phyloP scores from a whole-genome alignment of 2,888 invertebrate genomes.

The Alloplasta piceator region DNA sequence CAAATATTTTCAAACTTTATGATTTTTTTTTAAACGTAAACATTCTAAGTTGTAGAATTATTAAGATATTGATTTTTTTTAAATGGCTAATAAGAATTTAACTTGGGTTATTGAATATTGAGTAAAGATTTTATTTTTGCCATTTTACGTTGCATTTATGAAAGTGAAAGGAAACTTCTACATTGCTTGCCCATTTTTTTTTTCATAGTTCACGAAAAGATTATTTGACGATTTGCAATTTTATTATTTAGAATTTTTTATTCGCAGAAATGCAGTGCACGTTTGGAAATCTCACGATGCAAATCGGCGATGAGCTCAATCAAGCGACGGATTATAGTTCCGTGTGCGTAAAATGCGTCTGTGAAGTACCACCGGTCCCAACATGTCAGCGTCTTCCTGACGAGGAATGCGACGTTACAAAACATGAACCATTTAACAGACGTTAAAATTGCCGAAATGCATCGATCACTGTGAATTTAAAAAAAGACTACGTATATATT shows the following conservation, averaged over 20 bases:
- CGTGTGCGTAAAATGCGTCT: slow-evolving; percentile 73
- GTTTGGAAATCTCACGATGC: slow-evolving; percentile 74
- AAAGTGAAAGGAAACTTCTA: not conserved
- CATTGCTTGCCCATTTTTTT: not conserved
- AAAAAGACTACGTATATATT: too few species aligned
- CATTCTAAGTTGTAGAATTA: too few species aligned
- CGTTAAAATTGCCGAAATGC: not conserved
- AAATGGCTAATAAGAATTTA: not conserved
- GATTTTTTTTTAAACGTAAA: too few species aligned
- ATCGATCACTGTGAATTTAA: too few species aligned
- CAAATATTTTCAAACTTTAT: too few species aligned
- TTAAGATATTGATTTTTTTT: too few species aligned
- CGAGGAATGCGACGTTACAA: slow-evolving; percentile 69
- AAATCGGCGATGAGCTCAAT: slow-evolving; percentile 72
- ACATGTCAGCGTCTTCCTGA: slow-evolving; percentile 73
- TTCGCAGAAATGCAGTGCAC: slow-evolving; percentile 62
- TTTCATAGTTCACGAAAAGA: not conserved
- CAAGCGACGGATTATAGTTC: slow-evolving; percentile 69
- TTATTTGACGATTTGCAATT: not conserved
- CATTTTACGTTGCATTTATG: not conserved
- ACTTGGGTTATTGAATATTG: not conserved
- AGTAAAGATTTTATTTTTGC: not conserved
- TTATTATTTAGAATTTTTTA: not conserved
- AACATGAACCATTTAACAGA: slow-evolving; percentile 53
- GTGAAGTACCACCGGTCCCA: slow-evolving; percentile 76